Conservation (phyloP, 64 coral and sea anemone species). For the Exaiptasia diaphana region DNA sequence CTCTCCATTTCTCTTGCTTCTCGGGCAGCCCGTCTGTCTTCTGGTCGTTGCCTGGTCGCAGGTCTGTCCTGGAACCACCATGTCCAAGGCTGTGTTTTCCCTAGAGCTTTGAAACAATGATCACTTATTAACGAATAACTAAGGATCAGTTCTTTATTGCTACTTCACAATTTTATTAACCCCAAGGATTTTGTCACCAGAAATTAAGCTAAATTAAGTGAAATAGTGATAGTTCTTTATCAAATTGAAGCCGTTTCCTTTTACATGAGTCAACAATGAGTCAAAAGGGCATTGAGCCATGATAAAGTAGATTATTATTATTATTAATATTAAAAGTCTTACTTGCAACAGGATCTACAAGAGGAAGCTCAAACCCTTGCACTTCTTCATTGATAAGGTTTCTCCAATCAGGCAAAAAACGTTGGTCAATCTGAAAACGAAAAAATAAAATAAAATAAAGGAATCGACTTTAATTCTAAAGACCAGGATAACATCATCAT, state of each 20-base stretch:
- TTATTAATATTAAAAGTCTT: background rate
- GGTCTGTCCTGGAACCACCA: slow-evolving; percentile 59
- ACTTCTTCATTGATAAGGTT: slow-evolving; percentile 40
- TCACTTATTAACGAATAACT: background rate
- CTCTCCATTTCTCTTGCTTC: slow-evolving; percentile 61
- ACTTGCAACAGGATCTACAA: slow-evolving; percentile 89
- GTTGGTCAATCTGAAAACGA: slow-evolving; percentile 58
- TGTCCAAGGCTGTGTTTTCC: slow-evolving; percentile 55
- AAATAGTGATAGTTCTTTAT: too few relatives aligned
- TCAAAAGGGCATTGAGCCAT: too few relatives aligned
- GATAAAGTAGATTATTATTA: background rate
- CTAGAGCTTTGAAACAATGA: slow-evolving; percentile 31
- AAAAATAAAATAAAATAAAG: background rate
- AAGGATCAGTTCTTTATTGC: background rate
- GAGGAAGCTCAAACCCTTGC: slow-evolving; percentile 58
- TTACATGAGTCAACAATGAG: too few relatives aligned
- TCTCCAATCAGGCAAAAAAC: slow-evolving; percentile 61
- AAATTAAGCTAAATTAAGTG: too few relatives aligned
- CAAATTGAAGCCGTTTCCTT: too few relatives aligned
- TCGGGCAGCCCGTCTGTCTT: slow-evolving; percentile 58
- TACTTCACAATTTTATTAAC: background rate
- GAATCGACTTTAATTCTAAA: background rate
- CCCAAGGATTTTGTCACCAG: background rate
- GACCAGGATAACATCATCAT: background rate
- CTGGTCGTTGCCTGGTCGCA: slow-evolving; percentile 32